A percentile compares a stretch with the other conserved stretches of the same genome.
phyloP scores from a whole-genome alignment of 2,888 invertebrate genomes.

The Caradrina clavipalpis region DNA sequence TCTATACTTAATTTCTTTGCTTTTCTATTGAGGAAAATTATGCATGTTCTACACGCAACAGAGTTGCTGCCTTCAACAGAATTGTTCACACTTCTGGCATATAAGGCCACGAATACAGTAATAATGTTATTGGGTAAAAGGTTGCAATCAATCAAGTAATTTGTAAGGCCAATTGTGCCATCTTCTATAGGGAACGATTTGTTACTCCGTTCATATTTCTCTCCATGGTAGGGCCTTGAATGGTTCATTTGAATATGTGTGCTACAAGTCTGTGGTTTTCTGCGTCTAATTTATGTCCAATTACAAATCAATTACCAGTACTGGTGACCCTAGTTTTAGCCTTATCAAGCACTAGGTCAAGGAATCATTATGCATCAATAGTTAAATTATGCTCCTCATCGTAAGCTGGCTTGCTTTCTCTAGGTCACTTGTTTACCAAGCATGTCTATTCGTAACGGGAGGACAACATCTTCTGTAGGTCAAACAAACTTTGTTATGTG shows the following conservation, averaged over 20 bases:
- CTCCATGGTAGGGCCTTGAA: conserved; percentile 24
- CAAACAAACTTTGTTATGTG: conserved; percentile 66
- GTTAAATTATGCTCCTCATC: conserved; percentile 64
- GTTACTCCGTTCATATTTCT: conserved; percentile 16
- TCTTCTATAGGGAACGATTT: conserved; percentile 33
- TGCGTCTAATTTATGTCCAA: conserved; percentile 36
- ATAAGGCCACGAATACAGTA: conserved; percentile 7
- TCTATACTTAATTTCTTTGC: conserved; percentile 54
- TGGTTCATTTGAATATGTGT: conserved; percentile 11
- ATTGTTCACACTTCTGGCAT: conserved; percentile 7
- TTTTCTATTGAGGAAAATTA: conserved; percentile 39
- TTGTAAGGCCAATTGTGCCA: conserved; percentile 35
- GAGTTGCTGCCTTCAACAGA: conserved; percentile 4
- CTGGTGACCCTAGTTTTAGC: conserved; percentile 63
- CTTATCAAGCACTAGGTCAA: conserved; percentile 70
- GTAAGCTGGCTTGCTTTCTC: conserved; percentile 68
- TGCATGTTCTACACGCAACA: conserved; percentile 31
- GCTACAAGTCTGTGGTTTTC: conserved; percentile 20
- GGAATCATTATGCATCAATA: conserved; percentile 69
- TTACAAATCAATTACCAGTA: conserved; percentile 66
- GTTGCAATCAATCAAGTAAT: conserved; percentile 50
- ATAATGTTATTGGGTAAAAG: conserved; percentile 32
- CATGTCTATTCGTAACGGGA: conserved; percentile 72
- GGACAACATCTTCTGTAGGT: conserved; percentile 71
- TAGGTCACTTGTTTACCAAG: conserved; percentile 68